Percentiles rank a stretch among this genome's conserved stretches.
These are phyloP conservation scores for Pygoscelis adeliae DNA, from an alignment of 2,113 vertebrate species.

Conservation along the genomic window DNA sequence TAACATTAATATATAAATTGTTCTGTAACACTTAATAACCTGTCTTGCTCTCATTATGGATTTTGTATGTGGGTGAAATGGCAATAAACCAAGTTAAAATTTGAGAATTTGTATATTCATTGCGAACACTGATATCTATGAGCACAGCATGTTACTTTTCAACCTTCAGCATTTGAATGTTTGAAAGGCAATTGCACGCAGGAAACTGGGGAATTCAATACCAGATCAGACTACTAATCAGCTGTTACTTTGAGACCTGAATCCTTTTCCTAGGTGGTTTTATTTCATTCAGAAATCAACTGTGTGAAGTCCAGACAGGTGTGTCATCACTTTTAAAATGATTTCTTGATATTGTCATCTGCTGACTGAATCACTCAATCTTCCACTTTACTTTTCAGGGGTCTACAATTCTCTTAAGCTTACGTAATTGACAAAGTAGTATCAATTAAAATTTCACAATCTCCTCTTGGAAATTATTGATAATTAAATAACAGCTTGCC, in stretches of 20 bases:
- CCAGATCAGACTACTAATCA: conserved; percentile 26
- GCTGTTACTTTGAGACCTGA: neutral
- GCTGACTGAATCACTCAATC: neutral
- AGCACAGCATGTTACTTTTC: conserved; percentile 24
- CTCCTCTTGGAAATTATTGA: neutral
- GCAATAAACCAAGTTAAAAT: conserved; percentile 29
- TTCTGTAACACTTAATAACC: conserved; percentile 33
- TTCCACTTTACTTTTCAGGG: neutral
- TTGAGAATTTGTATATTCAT: conserved; percentile 1
- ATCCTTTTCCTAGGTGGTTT: neutral
- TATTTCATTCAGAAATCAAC: conserved; percentile 1
- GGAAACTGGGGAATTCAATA: neutral
- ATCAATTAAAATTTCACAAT: neutral
- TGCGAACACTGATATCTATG: conserved; percentile 5
- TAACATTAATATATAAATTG: conserved; percentile 15
- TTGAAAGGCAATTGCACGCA: conserved; percentile 41
- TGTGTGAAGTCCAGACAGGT: neutral
- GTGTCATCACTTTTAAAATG: neutral
- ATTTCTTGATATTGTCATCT: neutral
- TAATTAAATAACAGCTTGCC: neutral
- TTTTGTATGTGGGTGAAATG: conserved; percentile 8
- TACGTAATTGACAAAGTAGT: neutral
- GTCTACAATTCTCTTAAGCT: neutral
- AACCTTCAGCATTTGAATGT: conserved; percentile 28
- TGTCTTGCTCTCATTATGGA: conserved; percentile 9